Evolutionary conservation across 2,797 vertebrate species (phyloP).

Genomic region (Synanceia verrucosa): DNA sequence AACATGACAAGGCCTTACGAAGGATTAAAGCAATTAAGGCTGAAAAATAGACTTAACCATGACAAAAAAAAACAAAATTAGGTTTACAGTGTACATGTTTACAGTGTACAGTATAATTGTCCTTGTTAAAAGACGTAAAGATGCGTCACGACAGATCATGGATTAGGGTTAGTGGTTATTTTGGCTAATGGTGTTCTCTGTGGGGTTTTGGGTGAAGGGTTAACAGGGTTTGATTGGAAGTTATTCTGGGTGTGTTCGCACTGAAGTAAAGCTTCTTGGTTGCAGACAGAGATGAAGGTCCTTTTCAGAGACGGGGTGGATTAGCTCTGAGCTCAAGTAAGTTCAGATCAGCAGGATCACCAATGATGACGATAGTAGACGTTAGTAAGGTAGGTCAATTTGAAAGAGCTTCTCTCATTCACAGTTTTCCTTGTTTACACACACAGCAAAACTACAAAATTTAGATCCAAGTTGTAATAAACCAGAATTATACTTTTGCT

Average conservation of each 20-base stretch:
- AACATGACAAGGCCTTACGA: conserved; percentile 22
- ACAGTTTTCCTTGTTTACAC: not conserved
- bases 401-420: conserved; percentile 16
- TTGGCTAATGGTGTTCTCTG: conserved; percentile 36
- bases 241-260: conserved; percentile 43
- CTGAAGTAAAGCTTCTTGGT: conserved; percentile 59
- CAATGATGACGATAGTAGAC: conserved; percentile 43
- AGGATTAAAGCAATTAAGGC: conserved; percentile 28
- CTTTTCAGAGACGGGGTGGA: conserved; percentile 44
- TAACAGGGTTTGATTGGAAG: conserved; percentile 40
- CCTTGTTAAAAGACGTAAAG: conserved; percentile 15
- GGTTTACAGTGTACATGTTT: conserved; percentile 8
- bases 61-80: conserved; percentile 2
- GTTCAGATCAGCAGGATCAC: conserved; percentile 49
- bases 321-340: conserved; percentile 50
- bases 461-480: not conserved
- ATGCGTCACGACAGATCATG: conserved; percentile 34
- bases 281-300: conserved; percentile 13
- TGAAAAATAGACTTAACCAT: not conserved
- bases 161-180: conserved; percentile 67
- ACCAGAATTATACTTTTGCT: conserved; percentile 1
- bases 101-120: not conserved
- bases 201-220: conserved; percentile 56
- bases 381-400: conserved; percentile 17
- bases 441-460: not conserved